phyloP scores from a whole-genome alignment of 2,113 vertebrate species.

The Oreochromis spilurus region DNA sequence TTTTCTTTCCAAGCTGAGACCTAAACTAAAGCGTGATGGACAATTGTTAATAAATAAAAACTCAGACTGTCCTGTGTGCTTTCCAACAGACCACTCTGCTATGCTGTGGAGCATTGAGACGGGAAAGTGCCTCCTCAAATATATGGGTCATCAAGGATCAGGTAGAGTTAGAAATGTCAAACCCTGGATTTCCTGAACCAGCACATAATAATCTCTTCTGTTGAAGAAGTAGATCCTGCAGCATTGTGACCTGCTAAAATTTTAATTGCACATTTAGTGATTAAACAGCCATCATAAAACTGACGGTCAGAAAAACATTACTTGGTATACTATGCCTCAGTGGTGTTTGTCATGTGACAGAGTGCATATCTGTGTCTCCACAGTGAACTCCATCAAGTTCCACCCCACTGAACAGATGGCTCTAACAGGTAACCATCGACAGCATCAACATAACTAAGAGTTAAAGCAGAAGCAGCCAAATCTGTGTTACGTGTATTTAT shows the following conservation, averaged over 20 bases:
- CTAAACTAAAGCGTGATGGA: not conserved
- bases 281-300: not conserved
- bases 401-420: constrained; percentile 95
- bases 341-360: not conserved
- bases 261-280: not conserved
- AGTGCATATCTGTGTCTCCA: not conserved
- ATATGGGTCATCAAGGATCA: constrained; percentile 92
- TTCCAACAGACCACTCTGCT: constrained; percentile 85
- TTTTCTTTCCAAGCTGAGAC: not conserved
- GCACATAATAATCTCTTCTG: fast-evolving
- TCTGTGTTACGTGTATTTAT: fast-evolving
- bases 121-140: constrained; percentile 90
- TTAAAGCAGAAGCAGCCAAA: not conserved
- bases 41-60: not conserved
- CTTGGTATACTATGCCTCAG: fast-evolving
- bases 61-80: not conserved
- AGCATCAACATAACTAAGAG: fast-evolving
- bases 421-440: constrained; percentile 80
- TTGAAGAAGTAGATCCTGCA: not conserved
- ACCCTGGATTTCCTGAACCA: not conserved
- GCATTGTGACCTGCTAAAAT: not conserved
- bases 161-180: constrained; percentile 64
- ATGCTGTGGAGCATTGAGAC: constrained; percentile 98
- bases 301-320: not conserved
- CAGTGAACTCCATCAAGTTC: constrained; percentile 99